Evolutionary conservation across 1,140 invertebrate species (phyloP).

Genomic region (Samia ricini): DNA sequence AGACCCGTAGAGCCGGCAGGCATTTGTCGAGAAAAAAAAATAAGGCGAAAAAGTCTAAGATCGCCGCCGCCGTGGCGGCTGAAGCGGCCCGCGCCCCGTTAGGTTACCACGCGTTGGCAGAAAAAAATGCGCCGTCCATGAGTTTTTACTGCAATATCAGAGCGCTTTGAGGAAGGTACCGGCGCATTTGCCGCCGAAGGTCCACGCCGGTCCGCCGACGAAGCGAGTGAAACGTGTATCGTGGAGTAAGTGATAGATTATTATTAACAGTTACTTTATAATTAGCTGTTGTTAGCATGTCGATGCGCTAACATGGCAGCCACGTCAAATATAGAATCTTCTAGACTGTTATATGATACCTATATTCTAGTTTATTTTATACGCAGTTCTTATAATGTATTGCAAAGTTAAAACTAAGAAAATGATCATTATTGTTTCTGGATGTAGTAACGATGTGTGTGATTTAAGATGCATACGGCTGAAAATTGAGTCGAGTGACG

Average conservation of each 20-base stretch:
- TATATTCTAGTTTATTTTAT: not conserved
- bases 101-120: slow-evolving; percentile 31
- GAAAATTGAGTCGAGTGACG: too few relatives aligned
- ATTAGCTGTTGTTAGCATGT: not conserved
- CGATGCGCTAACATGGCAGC: not conserved
- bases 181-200: slow-evolving; percentile 52
- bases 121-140: slow-evolving; percentile 62
- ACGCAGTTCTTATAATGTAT: too few relatives aligned
- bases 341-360: not conserved
- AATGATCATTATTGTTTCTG: too few relatives aligned
- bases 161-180: slow-evolving; percentile 60
- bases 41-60: slow-evolving; percentile 27
- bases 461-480: too few relatives aligned
- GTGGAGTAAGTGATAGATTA: slow-evolving; percentile 54
- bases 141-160: slow-evolving; percentile 57
- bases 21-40: slow-evolving; percentile 40
- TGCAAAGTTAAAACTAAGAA: too few relatives aligned
- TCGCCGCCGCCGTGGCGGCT: slow-evolving; percentile 7
- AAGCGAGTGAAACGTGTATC: slow-evolving; percentile 67
- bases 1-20: slow-evolving; percentile 41
- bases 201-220: slow-evolving; percentile 57
- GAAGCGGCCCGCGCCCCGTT: not conserved
- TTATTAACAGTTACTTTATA: not conserved
- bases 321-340: not conserved
- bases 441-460: too few relatives aligned